Evolutionary conservation across 2,797 vertebrate species (phyloP).

Genomic region (Notamacropus eugenii): DNA sequence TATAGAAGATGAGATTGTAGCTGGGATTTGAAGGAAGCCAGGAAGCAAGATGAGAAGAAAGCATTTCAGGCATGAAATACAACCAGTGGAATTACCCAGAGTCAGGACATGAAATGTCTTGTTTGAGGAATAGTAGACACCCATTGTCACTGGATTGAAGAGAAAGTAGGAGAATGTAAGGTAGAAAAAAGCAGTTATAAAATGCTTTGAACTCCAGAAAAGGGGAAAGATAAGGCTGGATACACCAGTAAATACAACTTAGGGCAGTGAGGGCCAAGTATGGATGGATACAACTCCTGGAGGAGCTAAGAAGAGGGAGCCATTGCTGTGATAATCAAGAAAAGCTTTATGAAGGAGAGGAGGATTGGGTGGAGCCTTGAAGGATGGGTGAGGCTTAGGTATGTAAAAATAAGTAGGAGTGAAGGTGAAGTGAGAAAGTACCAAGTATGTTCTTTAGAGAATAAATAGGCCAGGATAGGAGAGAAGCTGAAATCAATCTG

Average conservation of each 20-base stretch:
- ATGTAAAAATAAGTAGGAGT: neutral
- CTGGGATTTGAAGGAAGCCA: neutral
- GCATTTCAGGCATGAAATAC: neutral
- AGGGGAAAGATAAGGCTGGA: neutral
- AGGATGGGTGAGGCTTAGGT: neutral
- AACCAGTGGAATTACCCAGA: neutral
- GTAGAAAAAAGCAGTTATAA: neutral
- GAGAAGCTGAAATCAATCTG: neutral
- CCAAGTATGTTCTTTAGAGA: neutral
- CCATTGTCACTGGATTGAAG: neutral
- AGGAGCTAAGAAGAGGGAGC: neutral
- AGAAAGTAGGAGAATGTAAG: neutral
- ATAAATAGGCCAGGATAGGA: neutral
- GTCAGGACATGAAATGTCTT: neutral
- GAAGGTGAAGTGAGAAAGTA: neutral
- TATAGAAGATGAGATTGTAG: neutral
- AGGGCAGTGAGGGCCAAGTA: neutral
- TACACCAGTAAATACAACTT: neutral
- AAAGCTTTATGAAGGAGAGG: neutral
- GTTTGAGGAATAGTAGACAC: neutral
- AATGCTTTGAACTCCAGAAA: neutral
- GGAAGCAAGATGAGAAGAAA: neutral
- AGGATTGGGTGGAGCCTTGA: neutral
- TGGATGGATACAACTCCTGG: neutral
- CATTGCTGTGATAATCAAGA: neutral